These are phyloP conservation scores for Anseranas semipalmata DNA, from an alignment of 2,113 vertebrate species.

Conservation along the genomic window DNA sequence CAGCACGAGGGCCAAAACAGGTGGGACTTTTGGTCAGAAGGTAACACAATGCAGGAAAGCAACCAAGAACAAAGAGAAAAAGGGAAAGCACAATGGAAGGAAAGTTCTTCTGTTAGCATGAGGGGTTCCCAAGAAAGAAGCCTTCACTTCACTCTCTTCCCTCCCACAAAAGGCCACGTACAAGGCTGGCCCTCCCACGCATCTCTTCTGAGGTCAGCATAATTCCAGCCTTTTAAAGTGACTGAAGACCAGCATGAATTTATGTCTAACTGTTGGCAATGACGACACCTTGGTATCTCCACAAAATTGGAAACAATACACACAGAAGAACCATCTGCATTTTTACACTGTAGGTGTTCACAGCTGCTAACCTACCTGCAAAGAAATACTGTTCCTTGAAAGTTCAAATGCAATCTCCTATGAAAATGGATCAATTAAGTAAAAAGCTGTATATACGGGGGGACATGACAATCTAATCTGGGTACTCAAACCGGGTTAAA, in stretches of 20 bases:
- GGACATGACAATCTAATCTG: neutral
- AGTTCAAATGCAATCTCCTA: neutral
- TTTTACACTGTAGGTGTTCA: neutral
- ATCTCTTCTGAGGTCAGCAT: neutral
- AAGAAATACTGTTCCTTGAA: neutral
- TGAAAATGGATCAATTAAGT: neutral
- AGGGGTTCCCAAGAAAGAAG: neutral
- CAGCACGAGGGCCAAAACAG: neutral
- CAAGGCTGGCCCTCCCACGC: neutral
- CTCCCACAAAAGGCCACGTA: neutral
- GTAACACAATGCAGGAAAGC: neutral
- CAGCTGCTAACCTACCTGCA: neutral
- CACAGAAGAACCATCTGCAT: neutral
- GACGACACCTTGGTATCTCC: neutral
- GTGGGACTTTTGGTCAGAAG: neutral
- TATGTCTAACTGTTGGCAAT: neutral
- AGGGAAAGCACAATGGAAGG: neutral
- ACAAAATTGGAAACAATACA: neutral
- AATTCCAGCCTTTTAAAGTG: slow-evolving; percentile 3
- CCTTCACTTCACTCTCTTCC: neutral
- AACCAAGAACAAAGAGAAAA: neutral
- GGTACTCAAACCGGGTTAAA: neutral
- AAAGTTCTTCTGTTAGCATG: neutral
- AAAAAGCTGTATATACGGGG: neutral
- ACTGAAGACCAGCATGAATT: slow-evolving; percentile 11